A percentile compares a stretch with the other conserved stretches of the same genome.
Conservation (phyloP, 2,888 invertebrate species). For the Cenopis cana region DNA sequence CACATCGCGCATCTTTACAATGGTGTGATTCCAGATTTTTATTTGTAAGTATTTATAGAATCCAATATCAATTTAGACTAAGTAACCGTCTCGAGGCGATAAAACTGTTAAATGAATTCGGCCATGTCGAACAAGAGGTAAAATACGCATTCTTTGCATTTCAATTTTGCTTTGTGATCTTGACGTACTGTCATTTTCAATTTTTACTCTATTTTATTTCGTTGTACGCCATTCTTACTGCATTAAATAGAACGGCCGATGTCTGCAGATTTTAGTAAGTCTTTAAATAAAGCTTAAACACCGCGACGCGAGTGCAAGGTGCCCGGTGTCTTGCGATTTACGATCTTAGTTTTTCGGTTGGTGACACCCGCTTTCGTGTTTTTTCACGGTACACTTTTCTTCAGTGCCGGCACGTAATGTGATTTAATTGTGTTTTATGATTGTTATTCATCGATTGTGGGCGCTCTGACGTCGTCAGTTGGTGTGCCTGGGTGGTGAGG, state of each 20-base stretch:
- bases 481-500: constrained; percentile 41
- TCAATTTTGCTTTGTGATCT: constrained; percentile 63
- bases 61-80: constrained; percentile 75
- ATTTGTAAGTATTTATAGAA: constrained; percentile 86
- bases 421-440: constrained; percentile 61
- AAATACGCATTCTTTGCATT: constrained; percentile 56
- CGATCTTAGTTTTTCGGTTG: constrained; percentile 54
- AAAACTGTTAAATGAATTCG: constrained; percentile 59
- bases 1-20: constrained; percentile 66
- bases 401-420: constrained; percentile 72
- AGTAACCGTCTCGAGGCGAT: constrained; percentile 67
- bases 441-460: constrained; percentile 63
- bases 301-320: constrained; percentile 61
- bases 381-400: constrained; percentile 58
- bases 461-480: constrained; percentile 54
- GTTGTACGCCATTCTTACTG: constrained; percentile 82
- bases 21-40: constrained; percentile 86
- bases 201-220: constrained; percentile 81
- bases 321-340: constrained; percentile 58
- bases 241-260: constrained; percentile 69
- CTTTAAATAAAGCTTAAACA: constrained; percentile 65
- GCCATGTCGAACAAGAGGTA: constrained; percentile 68
- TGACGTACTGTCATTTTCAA: constrained; percentile 81
- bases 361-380: constrained; percentile 58
- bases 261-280: constrained; percentile 70